Base-by-base conservation (phyloP, 2,888 invertebrate genomes). In the Phengaris alcon region DNA sequence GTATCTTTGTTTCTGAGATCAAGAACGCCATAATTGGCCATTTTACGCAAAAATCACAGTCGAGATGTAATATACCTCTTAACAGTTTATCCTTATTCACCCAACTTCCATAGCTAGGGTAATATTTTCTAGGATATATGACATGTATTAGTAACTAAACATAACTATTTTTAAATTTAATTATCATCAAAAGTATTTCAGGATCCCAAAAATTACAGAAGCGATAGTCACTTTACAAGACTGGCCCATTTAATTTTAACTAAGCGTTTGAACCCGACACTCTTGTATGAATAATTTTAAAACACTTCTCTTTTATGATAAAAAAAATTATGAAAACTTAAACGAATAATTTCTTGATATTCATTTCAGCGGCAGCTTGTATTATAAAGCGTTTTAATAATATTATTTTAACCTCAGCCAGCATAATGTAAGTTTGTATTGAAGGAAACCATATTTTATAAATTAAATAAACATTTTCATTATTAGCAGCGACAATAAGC, bases 181-280 rank as follows among this genome's bases (percentile, higher is more conserved):
- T 22, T 35, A 35, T 35, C 3, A 35, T 35, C 3, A 35, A 35
- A 35, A 35, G 35, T 35, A 35, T 35, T 35, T 7, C 48, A 64
- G 3, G n/a, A 8, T 70, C 70, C 48, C 10, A 9, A 48, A 51
- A 51, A 70, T 22, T 15, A 15, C 10, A 51, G 48, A 15, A 70
- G 9, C 15, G 35, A 5, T 54, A 52, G 72, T 72, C 52, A 35
- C 52, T 13, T 13, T 35, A n/a, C 51, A 10, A 22, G 70, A 51
- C 52, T 72, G 72, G 72, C 72, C 72, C 35, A 54, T 72, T 72
- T 70, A 72, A 54, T 54, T 72, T 72, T 72, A 54, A 72, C 72
- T 72, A 72, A 72, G 72, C 72, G 54, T 52, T 72, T 54, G 54
- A 72, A 52, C 54, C 52, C 72, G 72, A 72, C 72, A 72, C 72